Evolutionary conservation across 2,888 invertebrate species (phyloP).

Genomic region (Tholera decimalis): DNA sequence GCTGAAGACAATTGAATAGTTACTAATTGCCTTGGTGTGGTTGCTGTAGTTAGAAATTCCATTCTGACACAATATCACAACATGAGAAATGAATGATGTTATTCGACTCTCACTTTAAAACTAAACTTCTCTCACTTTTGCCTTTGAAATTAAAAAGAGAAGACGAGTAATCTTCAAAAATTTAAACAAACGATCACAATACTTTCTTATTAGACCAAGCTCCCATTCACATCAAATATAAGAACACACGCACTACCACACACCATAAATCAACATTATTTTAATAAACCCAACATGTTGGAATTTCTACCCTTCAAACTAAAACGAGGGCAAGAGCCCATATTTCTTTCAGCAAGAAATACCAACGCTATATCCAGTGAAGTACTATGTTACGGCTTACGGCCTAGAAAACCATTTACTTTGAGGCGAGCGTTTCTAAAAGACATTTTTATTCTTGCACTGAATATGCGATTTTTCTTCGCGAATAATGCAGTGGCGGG

Average conservation of each 20-base stretch:
- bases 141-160: too few relatives aligned
- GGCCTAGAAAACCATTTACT: slow-evolving; percentile 63
- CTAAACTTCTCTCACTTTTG: too few relatives aligned
- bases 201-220: neutral
- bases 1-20: too few relatives aligned
- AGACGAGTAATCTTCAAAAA: too few relatives aligned
- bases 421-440: slow-evolving; percentile 53
- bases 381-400: slow-evolving; percentile 54
- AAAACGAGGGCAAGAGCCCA: slow-evolving; percentile 64
- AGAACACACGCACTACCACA: neutral
- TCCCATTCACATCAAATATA: neutral
- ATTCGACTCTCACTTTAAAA: too few relatives aligned
- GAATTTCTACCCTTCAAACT: slow-evolving; percentile 44
- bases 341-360: slow-evolving; percentile 65
- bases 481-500: slow-evolving; percentile 45
- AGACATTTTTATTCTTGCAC: slow-evolving; percentile 56
- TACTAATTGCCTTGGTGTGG: too few relatives aligned
- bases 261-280: slow-evolving; percentile 52
- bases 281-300: slow-evolving; percentile 43
- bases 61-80: too few relatives aligned
- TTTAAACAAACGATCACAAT: neutral
- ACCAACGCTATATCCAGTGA: slow-evolving; percentile 49
- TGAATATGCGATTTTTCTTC: slow-evolving; percentile 56
- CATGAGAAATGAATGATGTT: too few relatives aligned
- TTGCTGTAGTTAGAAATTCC: too few relatives aligned